These are phyloP conservation scores for Chromoteleia sp. DNA, from an alignment of 2,888 invertebrate species.

Conservation along the genomic window DNA sequence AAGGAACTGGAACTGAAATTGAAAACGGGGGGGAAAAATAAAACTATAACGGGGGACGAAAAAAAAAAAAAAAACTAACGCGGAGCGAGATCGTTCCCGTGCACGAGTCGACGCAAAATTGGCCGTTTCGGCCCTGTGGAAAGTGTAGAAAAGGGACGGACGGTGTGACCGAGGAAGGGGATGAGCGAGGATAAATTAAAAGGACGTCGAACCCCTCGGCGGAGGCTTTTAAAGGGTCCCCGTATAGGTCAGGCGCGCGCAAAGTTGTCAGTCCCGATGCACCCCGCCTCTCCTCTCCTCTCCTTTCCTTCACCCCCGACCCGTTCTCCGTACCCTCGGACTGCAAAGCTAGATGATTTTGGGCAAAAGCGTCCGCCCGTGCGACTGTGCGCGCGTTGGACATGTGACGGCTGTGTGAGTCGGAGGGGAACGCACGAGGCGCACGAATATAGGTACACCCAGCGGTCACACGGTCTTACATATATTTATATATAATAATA, in stretches of 20 bases:
- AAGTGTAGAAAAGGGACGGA: not conserved
- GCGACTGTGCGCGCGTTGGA: not conserved
- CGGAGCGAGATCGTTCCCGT: slow-evolving; percentile 18
- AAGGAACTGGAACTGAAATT: no score
- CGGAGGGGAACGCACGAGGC: slow-evolving; percentile 54
- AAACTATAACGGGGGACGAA: slow-evolving; percentile 14
- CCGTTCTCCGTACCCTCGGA: no score
- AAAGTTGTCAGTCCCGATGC: slow-evolving; percentile 25
- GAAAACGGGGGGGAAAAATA: no score
- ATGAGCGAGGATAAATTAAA: slow-evolving; percentile 73
- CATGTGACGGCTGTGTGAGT: slow-evolving; percentile 44
- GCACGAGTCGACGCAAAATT: slow-evolving; percentile 35
- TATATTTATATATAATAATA: slow-evolving; percentile 67
- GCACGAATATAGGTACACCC: slow-evolving; percentile 67
- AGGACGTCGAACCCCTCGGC: slow-evolving; percentile 80
- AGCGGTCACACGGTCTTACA: slow-evolving; percentile 68
- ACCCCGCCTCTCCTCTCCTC: slow-evolving; percentile 1
- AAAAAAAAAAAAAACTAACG: slow-evolving; percentile 6
- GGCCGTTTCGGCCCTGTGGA: slow-evolving; percentile 18
- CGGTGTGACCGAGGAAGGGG: not conserved
- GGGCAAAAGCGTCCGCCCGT: slow-evolving; percentile 6
- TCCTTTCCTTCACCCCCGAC: not conserved
- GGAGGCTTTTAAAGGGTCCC: slow-evolving; percentile 86
- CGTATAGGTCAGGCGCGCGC: slow-evolving; percentile 56
- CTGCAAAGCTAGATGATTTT: slow-evolving; percentile 37